Base-by-base conservation (phyloP, 2,797 vertebrate genomes). In the Meriones psammophilus region DNA sequence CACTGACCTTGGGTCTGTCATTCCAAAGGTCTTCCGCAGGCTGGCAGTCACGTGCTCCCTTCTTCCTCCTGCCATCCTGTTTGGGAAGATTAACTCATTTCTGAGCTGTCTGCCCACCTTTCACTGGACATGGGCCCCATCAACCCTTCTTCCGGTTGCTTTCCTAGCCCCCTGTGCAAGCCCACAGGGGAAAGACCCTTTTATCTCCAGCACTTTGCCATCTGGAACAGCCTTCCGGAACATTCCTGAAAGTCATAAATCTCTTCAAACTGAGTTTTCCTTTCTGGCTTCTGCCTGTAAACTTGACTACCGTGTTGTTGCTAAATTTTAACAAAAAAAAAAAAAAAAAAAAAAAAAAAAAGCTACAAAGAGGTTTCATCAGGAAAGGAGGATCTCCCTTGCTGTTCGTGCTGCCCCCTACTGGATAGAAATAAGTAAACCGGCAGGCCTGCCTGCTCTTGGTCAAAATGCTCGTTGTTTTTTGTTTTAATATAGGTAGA, bases 401-500 rank as follows among this genome's bases (percentile, higher is more conserved):
- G 96, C 33, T n/a, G 9, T 87, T 88, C 93, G 77, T 96, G 95
- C 93, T 96, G 96, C 93, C 97, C 96, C 88, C 96, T 97, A 60
- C 92, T 96, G 96, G 96, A 85, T n/a, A 93, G 46, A 89, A 91
- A 86, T 54, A 62, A 69, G 62, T 84, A 77, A 81, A 77, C 42
- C 8, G 1, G 24, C 33, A 7, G 8, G 12, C 68, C n/a, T 28
- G n/a, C 68, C 5, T 26, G 12, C 46, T 85, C 71, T 88, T 77
- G 26, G 4, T 78, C 54, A 81, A 92, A 97, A 88, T 13, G 18
- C 9, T 77, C 26, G 4, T 50, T 50, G 50, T 50, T 10, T 50
- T 0, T 0, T 0, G 22, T 60, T 92, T 92, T 54, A 39, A 73
- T 77, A 88, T 92, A 62, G 64, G 42, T 85, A 76, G 62, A 74